phyloP scores from a whole-genome alignment of 2,888 invertebrate genomes.

The Cheilosia vernalis region DNA sequence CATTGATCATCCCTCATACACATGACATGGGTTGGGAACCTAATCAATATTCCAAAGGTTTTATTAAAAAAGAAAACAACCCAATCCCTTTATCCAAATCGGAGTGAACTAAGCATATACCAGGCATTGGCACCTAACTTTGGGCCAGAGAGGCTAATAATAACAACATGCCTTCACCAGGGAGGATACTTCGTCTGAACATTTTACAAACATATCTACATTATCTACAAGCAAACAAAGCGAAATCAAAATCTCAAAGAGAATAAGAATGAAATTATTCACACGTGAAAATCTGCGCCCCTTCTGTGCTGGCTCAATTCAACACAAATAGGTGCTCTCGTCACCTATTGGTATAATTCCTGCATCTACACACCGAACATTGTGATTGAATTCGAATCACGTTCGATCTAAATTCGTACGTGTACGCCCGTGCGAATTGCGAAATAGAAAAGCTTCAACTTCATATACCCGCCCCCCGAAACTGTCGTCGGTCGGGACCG shows the following conservation, averaged over 20 bases:
- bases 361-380: constrained; percentile 61
- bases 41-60: constrained; percentile 27
- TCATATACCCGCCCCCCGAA: constrained; percentile 22
- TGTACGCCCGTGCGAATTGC: constrained; percentile 53
- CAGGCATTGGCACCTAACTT: constrained; percentile 30
- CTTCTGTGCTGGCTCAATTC: constrained; percentile 15
- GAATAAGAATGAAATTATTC: constrained; percentile 64
- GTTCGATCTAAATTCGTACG: constrained; percentile 70
- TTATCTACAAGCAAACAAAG: constrained; percentile 21
- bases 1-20: too few species aligned
- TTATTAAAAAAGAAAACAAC: constrained; percentile 1
- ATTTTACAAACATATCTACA: not conserved
- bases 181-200: constrained; percentile 4
- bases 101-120: not conserved
- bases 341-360: constrained; percentile 66
- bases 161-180: constrained; percentile 31
- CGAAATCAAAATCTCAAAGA: constrained; percentile 62
- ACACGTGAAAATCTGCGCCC: constrained; percentile 60
- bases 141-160: constrained; percentile 36
- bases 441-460: constrained; percentile 58
- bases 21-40: not conserved
- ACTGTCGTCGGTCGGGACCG: not conserved
- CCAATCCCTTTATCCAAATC: constrained; percentile 10
- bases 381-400: constrained; percentile 70
- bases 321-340: constrained; percentile 64